phyloP scores from a whole-genome alignment of 2,797 vertebrate genomes.

The Cirrhinus molitorella region DNA sequence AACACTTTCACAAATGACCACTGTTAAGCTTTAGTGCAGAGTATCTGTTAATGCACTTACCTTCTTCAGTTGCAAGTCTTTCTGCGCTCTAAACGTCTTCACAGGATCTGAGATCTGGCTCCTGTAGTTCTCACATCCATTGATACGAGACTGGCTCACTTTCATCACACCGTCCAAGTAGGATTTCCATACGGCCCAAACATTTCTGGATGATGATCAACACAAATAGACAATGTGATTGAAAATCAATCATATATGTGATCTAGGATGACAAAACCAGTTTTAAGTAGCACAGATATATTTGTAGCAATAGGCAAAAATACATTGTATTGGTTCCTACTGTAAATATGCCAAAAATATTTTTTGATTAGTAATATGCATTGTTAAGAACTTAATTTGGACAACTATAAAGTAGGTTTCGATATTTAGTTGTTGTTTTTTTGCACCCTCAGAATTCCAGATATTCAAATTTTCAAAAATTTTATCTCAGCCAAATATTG shows the following conservation, averaged over 20 bases:
- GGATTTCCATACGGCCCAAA: slow-evolving; percentile 92
- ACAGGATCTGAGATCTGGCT: slow-evolving; percentile 90
- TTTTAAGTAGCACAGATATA: too few relatives aligned
- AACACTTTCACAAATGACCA: neutral
- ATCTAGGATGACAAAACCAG: too few relatives aligned
- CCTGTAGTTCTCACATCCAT: slow-evolving; percentile 92
- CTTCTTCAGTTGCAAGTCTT: slow-evolving; percentile 97
- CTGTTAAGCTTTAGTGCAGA: neutral
- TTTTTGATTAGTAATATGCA: too few relatives aligned
- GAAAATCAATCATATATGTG: neutral
- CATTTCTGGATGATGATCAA: slow-evolving; percentile 80
- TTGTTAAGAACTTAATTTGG: too few relatives aligned
- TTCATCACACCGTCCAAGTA: slow-evolving; percentile 93
- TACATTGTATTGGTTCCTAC: too few relatives aligned
- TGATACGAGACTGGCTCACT: slow-evolving; percentile 91
- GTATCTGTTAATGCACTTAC: slow-evolving; percentile 68
- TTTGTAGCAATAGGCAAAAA: too few relatives aligned
- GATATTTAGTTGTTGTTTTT: too few relatives aligned
- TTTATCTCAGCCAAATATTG: too few relatives aligned
- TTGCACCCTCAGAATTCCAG: too few relatives aligned
- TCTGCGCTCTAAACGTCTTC: slow-evolving; percentile 88
- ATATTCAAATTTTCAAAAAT: too few relatives aligned
- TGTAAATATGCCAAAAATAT: too few relatives aligned
- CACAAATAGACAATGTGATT: neutral
- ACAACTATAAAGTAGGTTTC: too few relatives aligned